Base-by-base conservation (phyloP, 2,797 vertebrate genomes). In the Antrozous pallidus region DNA sequence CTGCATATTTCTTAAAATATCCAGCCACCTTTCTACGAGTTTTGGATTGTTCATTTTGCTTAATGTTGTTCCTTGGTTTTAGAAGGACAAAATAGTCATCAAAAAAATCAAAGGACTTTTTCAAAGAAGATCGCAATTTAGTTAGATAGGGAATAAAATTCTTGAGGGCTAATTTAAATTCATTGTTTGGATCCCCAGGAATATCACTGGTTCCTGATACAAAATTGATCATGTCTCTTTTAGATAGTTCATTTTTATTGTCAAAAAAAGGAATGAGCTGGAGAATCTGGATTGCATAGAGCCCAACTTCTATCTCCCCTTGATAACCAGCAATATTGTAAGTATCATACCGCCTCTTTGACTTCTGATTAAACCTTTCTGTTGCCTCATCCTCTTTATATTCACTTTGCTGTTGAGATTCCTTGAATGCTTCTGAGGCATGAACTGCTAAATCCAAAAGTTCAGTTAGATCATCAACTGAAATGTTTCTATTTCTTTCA, bases 291-390 rank as follows among this genome's bases (percentile, higher is more conserved):
- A 98, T 98, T 75, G 98, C 93, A 0, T 96, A 82, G 61, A 98
- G 97, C 24, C 96, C 97, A 5, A 98, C 98, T 95, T 99, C 98
- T 95, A 98, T 98, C 79, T 98, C 98, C 11, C 98, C 81, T 31
- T 97, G 95, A 82, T 98, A 98, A 3, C 98, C 98, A 88, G 96
- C 97, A 84, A 98, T 97, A 83, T 98, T 98, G 18, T 99, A 99
- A 0, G 73, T 97, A 4, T 96, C 96, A 42, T 97, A 93, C 33
- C 92, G 98, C 80, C 97, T 97, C 71, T 98, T 98, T 51, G 70
- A 91, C 17, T 95, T 98, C 61, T 96, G 95, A 45, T 79, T 56
- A 33, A 97, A 81, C 3, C 49, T 94, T 95, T 96, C 97, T 28
- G 96, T 83, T 4, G 6, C 92, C 85, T 98, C 97, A 7, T 96